Base-by-base conservation (phyloP, 2,113 vertebrate species). In the Camelus bactrianus region DNA sequence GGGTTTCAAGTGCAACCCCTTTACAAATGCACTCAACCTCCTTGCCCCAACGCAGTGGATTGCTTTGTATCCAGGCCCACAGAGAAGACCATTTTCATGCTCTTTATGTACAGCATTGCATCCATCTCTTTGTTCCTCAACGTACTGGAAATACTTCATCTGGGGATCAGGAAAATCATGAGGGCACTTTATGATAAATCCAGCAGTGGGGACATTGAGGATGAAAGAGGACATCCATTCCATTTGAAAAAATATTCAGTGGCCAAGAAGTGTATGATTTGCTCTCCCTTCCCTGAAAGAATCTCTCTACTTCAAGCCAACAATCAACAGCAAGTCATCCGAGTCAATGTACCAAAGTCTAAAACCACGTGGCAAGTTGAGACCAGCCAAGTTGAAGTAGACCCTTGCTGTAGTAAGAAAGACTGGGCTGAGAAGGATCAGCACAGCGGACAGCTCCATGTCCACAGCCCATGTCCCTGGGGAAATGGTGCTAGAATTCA, bases 41-140 rank as follows among this genome's bases (percentile, higher is more conserved):
- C 99, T 32, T 99, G 99, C 77, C 99, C 99, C 92, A 99, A 99
- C 97, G 99, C 98, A 0, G 99, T 99, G 82, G 99, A 99, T 95
- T 99, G 99, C 93, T 99, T 99, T 97, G 99, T 99, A 82, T 99
- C 99, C 22, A 98, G 99, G 90, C 99, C 99, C 50, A 99, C 99
- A 60, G 99, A 99, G 98, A 99, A 99, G 98, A 99, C 99, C 77
- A 98, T 99, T 95, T 99, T 99, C 95, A 99, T 99, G 99, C 98
- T 99, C 52, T 99, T 99, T 96, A 99, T 99, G 99, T 98, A 99
- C 70, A 99, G 99, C 65, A 99, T 99, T 22, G 99, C 99, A 1
- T 99, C 99, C 0, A 98, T 99, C 89, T 99, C 99, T 85, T 98
- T 99, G 17, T 98, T 99, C 97, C 98, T 99, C 73, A 99, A 99